A percentile compares a stretch with the other conserved stretches of the same genome.
phyloP scores from a whole-genome alignment of 2,113 vertebrate species.

The Pogonocichla stellata region DNA sequence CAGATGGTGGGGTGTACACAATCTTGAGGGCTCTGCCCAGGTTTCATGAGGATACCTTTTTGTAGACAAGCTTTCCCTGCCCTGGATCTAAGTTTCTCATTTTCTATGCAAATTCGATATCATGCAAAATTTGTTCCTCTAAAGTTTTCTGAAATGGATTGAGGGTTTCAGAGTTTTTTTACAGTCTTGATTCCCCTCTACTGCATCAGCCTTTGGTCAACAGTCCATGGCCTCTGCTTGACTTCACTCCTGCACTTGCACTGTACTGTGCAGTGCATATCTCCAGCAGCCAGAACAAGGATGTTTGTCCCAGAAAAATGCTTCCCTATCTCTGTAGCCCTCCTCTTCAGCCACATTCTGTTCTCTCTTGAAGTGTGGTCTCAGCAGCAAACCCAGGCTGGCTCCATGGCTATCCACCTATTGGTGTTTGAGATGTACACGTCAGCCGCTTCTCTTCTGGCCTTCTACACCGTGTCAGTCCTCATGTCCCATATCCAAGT shows the following conservation, averaged over 20 bases:
- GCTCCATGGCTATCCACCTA: no score
- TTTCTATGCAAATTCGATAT: background rate
- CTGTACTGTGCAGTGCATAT: background rate
- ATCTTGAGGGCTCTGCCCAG: background rate
- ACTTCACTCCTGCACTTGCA: background rate
- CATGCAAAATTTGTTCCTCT: fast-evolving
- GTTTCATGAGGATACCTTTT: background rate
- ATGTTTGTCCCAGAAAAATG: background rate
- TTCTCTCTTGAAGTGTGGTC: background rate
- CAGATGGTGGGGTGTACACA: background rate
- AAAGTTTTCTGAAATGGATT: background rate
- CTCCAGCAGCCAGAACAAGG: background rate
- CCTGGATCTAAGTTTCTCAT: background rate
- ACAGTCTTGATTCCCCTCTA: background rate
- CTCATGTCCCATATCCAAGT: background rate
- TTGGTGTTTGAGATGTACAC: fast-evolving
- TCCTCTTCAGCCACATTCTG: background rate
- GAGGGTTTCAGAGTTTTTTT: background rate
- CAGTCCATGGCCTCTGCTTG: fast-evolving
- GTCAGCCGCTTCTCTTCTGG: background rate
- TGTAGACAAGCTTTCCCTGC: background rate
- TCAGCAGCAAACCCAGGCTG: background rate
- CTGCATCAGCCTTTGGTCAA: background rate
- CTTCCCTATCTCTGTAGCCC: background rate
- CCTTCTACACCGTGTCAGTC: background rate